phyloP scores from a whole-genome alignment of 2,113 vertebrate species.

The Setophaga coronata region DNA sequence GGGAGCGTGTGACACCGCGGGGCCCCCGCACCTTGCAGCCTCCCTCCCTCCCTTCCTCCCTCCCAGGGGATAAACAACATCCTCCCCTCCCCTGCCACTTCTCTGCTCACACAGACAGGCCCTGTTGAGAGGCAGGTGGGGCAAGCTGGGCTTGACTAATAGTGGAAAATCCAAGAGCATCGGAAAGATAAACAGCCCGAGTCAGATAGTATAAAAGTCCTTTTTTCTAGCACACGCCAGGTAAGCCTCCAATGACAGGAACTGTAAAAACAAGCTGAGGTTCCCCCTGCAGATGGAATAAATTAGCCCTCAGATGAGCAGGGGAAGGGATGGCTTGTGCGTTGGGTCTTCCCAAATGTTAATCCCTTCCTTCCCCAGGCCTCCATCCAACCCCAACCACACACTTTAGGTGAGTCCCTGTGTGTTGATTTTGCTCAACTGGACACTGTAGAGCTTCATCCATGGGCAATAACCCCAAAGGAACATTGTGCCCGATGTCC shows the following conservation, averaged over 20 bases:
- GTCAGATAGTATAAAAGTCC: constrained; percentile 79
- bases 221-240: constrained; percentile 74
- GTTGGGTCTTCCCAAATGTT: constrained; percentile 49
- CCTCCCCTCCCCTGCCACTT: neutral
- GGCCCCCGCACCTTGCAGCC: constrained; percentile 25
- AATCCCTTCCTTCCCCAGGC: constrained; percentile 40
- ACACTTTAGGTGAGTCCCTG: neutral
- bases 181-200: constrained; percentile 78
- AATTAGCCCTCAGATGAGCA: constrained; percentile 75
- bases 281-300: constrained; percentile 69
- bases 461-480: neutral
- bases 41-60: neutral
- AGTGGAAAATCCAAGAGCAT: constrained; percentile 76
- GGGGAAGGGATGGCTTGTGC: constrained; percentile 25
- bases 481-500: neutral
- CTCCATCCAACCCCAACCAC: neutral
- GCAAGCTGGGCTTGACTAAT: constrained; percentile 55
- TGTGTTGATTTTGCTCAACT: neutral
- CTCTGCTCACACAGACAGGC: constrained; percentile 57
- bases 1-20: neutral
- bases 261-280: constrained; percentile 70
- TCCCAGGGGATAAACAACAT: constrained; percentile 21
- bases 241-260: constrained; percentile 77
- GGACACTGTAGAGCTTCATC: neutral
- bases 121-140: constrained; percentile 73